A percentile compares a stretch with the other conserved stretches of the same genome.
phyloP scores from a whole-genome alignment of 1,140 invertebrate genomes.

The Heliconius melpomene region DNA sequence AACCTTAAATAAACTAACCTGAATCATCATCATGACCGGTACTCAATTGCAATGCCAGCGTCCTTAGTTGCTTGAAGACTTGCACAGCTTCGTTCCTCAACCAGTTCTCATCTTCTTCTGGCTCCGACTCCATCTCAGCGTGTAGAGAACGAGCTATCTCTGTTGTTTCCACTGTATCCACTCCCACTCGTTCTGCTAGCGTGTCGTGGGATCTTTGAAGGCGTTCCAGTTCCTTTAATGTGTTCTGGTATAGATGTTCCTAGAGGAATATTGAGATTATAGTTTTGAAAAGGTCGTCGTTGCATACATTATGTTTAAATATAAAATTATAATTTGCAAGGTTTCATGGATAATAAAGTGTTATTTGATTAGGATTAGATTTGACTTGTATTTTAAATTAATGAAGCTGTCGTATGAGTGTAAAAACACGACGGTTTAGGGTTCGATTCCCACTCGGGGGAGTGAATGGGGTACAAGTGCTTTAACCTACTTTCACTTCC shows the following conservation, averaged over 20 bases:
- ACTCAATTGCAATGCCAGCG: slow-evolving; percentile 86
- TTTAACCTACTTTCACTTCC: too few species aligned
- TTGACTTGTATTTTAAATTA: too few species aligned
- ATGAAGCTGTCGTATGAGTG: too few species aligned
- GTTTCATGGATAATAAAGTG: too few species aligned
- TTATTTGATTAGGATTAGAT: too few species aligned
- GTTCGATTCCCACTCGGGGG: too few species aligned
- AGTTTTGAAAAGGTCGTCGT: too few species aligned
- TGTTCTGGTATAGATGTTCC: slow-evolving; percentile 82
- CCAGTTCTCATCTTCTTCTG: slow-evolving; percentile 84
- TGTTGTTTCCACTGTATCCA: slow-evolving; percentile 57
- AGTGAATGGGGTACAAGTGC: too few species aligned
- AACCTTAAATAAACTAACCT: slow-evolving; percentile 49
- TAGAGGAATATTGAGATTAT: slow-evolving; percentile 37
- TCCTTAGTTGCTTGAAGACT: slow-evolving; percentile 85
- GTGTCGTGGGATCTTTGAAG: slow-evolving; percentile 84
- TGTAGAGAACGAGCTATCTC: slow-evolving; percentile 82
- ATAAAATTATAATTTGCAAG: too few species aligned
- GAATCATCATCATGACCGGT: slow-evolving; percentile 87
- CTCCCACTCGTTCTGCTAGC: slow-evolving; percentile 83
- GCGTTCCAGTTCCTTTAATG: slow-evolving; percentile 83
- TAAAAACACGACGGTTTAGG: too few species aligned
- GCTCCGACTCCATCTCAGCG: slow-evolving; percentile 88
- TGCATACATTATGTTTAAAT: too few species aligned
- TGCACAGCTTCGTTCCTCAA: slow-evolving; percentile 83